Percentiles rank a stretch among this genome's conserved stretches.
Evolutionary conservation across 2,797 vertebrate genomes (phyloP).

Genomic region (Parauchenoglanis ngamensis): DNA sequence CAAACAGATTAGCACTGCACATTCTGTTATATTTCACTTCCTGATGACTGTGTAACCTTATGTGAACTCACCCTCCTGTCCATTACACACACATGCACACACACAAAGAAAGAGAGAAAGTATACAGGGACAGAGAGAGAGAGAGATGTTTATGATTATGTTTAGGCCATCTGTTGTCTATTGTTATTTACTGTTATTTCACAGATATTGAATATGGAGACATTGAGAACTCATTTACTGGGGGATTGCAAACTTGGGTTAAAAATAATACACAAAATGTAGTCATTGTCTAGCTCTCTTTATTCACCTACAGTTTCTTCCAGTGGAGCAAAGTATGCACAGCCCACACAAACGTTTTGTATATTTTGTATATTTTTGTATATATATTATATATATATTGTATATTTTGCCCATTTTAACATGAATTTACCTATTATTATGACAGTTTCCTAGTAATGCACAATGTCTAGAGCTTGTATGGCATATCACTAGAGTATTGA

Average conservation of each 20-base stretch:
- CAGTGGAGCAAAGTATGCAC: not conserved
- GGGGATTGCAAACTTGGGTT: not conserved
- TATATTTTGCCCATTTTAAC: not conserved
- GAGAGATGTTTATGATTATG: not conserved
- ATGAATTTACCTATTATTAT: not conserved
- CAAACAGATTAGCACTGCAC: conserved; percentile 82
- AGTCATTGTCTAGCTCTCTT: not conserved
- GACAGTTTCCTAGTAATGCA: not conserved
- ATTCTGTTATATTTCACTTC: conserved; percentile 85
- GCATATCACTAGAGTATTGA: not conserved
- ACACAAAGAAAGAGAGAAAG: not conserved
- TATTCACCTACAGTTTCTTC: not conserved
- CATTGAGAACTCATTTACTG: not conserved
- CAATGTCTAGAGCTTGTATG: not conserved
- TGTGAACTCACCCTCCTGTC: conserved; percentile 77
- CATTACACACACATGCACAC: conserved; percentile 40
- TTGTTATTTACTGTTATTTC: not conserved
- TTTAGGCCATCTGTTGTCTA: not conserved
- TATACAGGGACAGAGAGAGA: not conserved
- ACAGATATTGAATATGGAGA: not conserved
- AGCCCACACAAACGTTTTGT: not conserved
- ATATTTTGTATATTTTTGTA: too few relatives aligned
- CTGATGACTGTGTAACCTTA: conserved; percentile 81
- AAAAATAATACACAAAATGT: not conserved
- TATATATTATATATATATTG: too few relatives aligned